Percentiles rank a stretch among this genome's conserved stretches.
Conservation (phyloP, 2,113 vertebrate genomes). For the Oreochromis aureus region DNA sequence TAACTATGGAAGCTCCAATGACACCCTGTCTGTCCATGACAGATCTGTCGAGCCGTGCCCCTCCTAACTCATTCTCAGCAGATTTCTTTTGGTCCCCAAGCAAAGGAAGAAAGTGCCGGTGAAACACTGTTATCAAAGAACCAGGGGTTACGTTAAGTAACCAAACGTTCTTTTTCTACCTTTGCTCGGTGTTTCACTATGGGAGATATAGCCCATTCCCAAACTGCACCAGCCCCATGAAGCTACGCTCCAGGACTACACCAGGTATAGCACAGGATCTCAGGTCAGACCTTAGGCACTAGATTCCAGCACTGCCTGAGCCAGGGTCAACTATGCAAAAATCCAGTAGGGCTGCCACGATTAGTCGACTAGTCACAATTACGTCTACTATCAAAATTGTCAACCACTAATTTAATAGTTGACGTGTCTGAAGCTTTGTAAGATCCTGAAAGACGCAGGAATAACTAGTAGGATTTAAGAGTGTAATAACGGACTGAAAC, state of each 20-base stretch:
- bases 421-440: background rate
- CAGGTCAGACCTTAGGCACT: too few species aligned
- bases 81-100: background rate
- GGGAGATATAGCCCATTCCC: too few species aligned
- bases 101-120: background rate
- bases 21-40: background rate
- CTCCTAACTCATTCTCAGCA: background rate
- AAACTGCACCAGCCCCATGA: too few species aligned
- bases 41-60: background rate
- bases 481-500: background rate
- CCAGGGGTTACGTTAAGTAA: background rate
- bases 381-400: too few species aligned
- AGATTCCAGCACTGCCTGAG: too few species aligned
- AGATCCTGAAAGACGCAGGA: background rate
- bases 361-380: too few species aligned
- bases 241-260: too few species aligned
- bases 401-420: background rate
- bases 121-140: background rate
- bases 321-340: too few species aligned
- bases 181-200: too few species aligned
- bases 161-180: background rate
- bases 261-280: too few species aligned
- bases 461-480: background rate
- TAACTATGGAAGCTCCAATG: background rate
- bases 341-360: too few species aligned